Evolutionary conservation across 1,140 invertebrate species (phyloP), one percentile per base, ranked within the genome.

Genomic region (Berghia stephanieae): DNA sequence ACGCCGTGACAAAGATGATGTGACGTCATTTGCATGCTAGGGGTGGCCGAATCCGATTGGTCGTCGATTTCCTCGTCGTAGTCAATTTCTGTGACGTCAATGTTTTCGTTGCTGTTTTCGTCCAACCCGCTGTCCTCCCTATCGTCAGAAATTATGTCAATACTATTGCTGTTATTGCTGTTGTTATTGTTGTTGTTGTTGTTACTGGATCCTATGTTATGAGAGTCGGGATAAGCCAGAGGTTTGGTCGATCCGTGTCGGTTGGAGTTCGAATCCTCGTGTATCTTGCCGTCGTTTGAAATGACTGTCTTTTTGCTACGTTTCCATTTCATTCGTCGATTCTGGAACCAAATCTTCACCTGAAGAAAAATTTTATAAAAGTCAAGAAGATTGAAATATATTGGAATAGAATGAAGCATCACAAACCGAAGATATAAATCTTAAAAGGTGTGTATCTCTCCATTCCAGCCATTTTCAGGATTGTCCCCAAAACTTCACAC

Each of bases 241-340:
- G n/a, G n/a, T n/a, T n/a, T n/a, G n/a, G n/a, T n/a, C n/a, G n/a
- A n/a, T n/a, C 21, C 27, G 63, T 52, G 60, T 75, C 44, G 38
- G 69, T 77, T 21, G 24, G 27, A n/a, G 43, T 71, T 46, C 31
- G 34, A 70, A 73, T 70, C 5, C n/a, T n/a, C n/a, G n/a, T n/a
- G n/a, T n/a, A n/a, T 79, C 80, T 0, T 71, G 68, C 68, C 79
- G 79, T 10, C 78, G 24, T 21, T 82, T 82, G 13, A 80, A 63
- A 42, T 88, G 85, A n/a, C 79, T 67, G 21, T 76, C 74, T 89
- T 89, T 77, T 88, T 88, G 72, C 87, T 88, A 68, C 88, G 69
- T 91, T 99, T 99, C 98, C 98, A 99, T 89, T 99, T 99, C 85
- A 98, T 99, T 55, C 98, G 93, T 0, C 98, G 92, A 87, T 99